Evolutionary conservation across 92 coral and sea anemone species (phyloP), one percentile per base, ranked within the genome.

Genomic region (Siderastrea radians): DNA sequence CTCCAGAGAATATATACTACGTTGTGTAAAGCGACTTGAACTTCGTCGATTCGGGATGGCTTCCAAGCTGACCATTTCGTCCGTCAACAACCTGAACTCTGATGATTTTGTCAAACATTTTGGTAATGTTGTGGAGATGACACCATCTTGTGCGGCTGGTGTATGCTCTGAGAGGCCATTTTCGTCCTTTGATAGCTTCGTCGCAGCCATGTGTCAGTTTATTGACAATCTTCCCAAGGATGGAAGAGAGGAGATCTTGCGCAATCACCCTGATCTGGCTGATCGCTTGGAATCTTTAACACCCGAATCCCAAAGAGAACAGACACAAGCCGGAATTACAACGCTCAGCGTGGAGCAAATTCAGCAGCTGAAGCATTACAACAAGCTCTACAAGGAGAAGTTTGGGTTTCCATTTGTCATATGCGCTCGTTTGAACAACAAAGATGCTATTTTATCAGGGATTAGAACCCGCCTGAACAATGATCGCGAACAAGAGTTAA

Each of bases 341-440:
- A 80, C 86, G 11, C 92, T 94, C 5, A 87, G 77, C 46, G 11
- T 13, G 19, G 92, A 80, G 16, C 94, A 94, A 86, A 74, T 87
- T 11, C 76, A 80, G 14, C 69, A 78, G 5, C 54, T 94, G 78
- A 91, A 90, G 72, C 75, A 83, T 17, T 87, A 75, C 60, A 94
- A 94, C 77, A 48, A 49, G 16, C 51, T 57, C 10, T 94, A 94
- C 73, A 93, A 91, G 14, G 86, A 79, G 58, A 94, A 92, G 87
- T 92, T 94, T 83, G 98, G 95, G 14, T 94, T 94, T 77, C 95
- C 98, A 8, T 94, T 94, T 55, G 95, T 94, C 1, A 92, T 92
- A 45, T 94, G 98, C 86, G 98, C 95, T 55, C 93, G 98, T 45
- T 67, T 84, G 47, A 94, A 90, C 75, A 92, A 90, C 73, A 94